These are phyloP conservation scores for Propithecus deckenii DNA, from an alignment of 2,797 vertebrate species.

Conservation along the genomic window DNA sequence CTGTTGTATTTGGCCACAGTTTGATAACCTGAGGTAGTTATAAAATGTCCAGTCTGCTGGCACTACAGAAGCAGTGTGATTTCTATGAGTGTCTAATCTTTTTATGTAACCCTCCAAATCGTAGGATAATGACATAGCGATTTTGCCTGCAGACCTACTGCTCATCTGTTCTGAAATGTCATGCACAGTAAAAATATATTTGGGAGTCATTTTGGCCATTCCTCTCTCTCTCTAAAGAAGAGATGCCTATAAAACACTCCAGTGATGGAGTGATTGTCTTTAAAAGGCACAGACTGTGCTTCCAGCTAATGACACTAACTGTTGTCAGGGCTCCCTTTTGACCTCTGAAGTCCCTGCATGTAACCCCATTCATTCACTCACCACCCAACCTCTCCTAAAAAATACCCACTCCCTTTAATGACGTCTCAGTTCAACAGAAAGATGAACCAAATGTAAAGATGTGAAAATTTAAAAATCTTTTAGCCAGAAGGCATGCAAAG, in stretches of 20 bases:
- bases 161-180: constrained; percentile 20
- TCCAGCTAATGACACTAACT: neutral
- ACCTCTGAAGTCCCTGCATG: neutral
- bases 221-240: neutral
- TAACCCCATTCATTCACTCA: neutral
- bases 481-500: neutral
- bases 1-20: neutral
- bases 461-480: neutral
- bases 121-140: neutral
- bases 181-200: neutral
- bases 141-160: neutral
- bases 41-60: neutral
- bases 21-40: neutral
- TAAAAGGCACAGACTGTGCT: neutral
- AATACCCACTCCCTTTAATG: neutral
- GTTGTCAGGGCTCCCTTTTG: neutral
- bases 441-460: neutral
- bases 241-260: neutral
- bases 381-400: neutral
- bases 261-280: neutral
- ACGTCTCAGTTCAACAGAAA: neutral
- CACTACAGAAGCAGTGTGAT: neutral
- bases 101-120: neutral
- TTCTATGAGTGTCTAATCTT: constrained; percentile 12
- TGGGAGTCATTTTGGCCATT: neutral